Percentiles rank a stretch among this genome's conserved stretches.
These are phyloP conservation scores for Epinephelus fuscoguttatus DNA, from an alignment of 2,113 vertebrate species.

Conservation along the genomic window DNA sequence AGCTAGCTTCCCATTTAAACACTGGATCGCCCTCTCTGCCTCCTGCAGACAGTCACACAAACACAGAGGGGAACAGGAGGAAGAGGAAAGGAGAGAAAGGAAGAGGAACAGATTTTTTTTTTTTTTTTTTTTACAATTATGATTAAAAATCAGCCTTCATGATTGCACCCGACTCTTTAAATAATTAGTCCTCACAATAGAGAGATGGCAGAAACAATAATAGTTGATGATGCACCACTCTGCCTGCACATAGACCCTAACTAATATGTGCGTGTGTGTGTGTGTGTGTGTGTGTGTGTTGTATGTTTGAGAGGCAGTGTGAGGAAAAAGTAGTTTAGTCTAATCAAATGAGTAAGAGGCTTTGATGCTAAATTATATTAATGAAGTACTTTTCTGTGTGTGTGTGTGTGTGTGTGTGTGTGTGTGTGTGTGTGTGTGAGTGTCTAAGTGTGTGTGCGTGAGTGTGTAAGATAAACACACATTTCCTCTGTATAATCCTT, in stretches of 20 bases:
- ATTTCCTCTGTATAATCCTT: constrained; percentile 77
- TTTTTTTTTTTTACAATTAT: constrained; percentile 12
- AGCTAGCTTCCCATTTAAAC: constrained; percentile 97
- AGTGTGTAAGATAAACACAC: constrained; percentile 73
- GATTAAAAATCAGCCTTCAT: constrained; percentile 65
- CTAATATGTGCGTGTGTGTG: constrained; percentile 2
- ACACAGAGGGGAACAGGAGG: not conserved
- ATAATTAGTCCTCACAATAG: constrained; percentile 66
- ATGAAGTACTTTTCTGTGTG: constrained; percentile 59
- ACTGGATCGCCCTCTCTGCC: constrained; percentile 95
- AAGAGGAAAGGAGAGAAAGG: not conserved
- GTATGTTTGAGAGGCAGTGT: constrained; percentile 28
- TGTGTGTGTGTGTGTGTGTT: constrained; percentile 1
- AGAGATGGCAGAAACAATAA: constrained; percentile 59
- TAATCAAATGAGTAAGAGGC: constrained; percentile 62
- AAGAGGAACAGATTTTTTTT: not conserved
- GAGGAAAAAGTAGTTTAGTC: constrained; percentile 46
- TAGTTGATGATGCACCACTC: constrained; percentile 50
- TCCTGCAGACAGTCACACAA: constrained; percentile 84
- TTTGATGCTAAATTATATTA: constrained; percentile 66
- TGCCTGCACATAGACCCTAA: constrained; percentile 30
- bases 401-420: not conserved
- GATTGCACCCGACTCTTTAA: constrained; percentile 63
- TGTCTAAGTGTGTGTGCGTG: no score
- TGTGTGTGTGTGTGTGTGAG: no score